Evolutionary conservation across 2,888 invertebrate species (phyloP).

Genomic region (Chrysomela aeneicollis): DNA sequence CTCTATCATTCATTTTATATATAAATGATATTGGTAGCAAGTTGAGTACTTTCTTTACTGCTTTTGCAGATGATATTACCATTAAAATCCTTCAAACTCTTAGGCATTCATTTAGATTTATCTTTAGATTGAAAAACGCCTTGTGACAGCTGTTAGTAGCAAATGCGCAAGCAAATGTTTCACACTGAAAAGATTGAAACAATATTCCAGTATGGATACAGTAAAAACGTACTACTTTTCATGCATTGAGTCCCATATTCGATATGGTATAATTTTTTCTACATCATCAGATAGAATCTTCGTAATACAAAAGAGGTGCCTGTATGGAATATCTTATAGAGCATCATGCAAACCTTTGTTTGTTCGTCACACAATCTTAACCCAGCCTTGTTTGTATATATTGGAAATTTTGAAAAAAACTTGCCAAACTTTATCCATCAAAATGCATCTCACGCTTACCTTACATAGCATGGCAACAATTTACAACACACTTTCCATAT

Average conservation of each 20-base stretch:
- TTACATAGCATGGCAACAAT: no score
- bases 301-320: no score
- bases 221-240: not conserved
- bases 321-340: not conserved
- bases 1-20: no score
- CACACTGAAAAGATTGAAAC: not conserved
- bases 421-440: no score
- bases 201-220: not conserved
- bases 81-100: no score
- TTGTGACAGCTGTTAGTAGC: no score
- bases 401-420: no score
- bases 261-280: not conserved
- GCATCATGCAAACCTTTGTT: no score
- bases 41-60: not conserved
- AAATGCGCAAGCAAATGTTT: not conserved
- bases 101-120: not conserved
- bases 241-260: not conserved
- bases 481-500: no score
- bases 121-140: not conserved
- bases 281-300: not conserved
- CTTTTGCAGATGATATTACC: not conserved
- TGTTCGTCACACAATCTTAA: no score
- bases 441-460: no score
- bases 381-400: no score
- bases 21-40: not conserved